These are phyloP conservation scores for Cyanoramphus novaezelandiae DNA, from an alignment of 2,113 vertebrate species.

Conservation along the genomic window DNA sequence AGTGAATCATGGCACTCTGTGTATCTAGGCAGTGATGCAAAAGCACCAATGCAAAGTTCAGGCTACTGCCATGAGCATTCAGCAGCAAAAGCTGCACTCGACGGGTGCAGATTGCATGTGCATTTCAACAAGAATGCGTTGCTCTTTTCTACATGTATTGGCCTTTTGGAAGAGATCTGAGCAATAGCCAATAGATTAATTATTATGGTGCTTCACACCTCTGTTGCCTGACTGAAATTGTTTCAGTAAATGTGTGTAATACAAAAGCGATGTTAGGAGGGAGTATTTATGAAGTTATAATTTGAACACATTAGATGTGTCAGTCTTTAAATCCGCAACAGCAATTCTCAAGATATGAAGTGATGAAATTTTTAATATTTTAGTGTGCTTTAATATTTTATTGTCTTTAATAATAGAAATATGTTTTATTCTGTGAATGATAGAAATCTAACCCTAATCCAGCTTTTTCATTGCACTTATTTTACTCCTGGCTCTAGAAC, in stretches of 20 bases:
- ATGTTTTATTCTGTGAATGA: background rate
- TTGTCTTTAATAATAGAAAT: background rate
- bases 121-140: background rate
- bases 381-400: background rate
- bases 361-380: slow-evolving; percentile 2
- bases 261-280: background rate
- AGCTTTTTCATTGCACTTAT: background rate
- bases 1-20: background rate
- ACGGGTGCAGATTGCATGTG: background rate
- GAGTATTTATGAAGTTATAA: background rate
- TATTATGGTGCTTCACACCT: background rate
- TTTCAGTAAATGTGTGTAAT: background rate
- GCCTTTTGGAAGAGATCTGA: background rate
- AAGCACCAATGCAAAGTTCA: background rate
- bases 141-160: background rate
- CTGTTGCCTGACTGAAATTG: background rate
- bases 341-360: background rate
- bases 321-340: background rate
- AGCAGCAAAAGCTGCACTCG: background rate
- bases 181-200: background rate
- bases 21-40: background rate
- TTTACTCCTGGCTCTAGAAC: background rate
- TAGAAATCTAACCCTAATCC: background rate
- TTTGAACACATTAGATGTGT: background rate
- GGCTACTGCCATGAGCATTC: background rate